A percentile compares a stretch with the other conserved stretches of the same genome.
These are phyloP conservation scores for Ditylenchus weischeri DNA, from an alignment of 2,888 invertebrate genomes.

Conservation along the genomic window DNA sequence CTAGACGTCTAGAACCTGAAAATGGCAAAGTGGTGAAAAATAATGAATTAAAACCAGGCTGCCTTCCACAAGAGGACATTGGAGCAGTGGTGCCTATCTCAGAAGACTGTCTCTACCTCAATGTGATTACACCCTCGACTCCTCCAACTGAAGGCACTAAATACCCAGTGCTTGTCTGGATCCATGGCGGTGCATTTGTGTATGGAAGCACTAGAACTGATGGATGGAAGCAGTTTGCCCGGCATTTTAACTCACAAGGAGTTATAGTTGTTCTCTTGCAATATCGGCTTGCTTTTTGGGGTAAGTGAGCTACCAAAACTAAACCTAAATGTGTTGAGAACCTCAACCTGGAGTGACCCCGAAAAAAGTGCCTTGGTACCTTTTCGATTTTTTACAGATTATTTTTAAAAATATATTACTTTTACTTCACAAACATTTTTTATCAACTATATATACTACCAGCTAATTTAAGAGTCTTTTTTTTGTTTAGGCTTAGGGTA, in stretches of 20 bases:
- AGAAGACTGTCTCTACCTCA: constrained; percentile 89
- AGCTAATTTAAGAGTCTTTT: too few relatives aligned
- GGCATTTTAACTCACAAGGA: constrained; percentile 65
- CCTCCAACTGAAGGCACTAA: not conserved
- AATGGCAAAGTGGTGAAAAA: constrained; percentile 34
- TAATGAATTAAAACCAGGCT: not conserved
- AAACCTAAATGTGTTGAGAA: too few relatives aligned
- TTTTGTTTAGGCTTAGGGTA: too few relatives aligned
- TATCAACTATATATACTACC: too few relatives aligned
- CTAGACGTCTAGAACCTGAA: not conserved
- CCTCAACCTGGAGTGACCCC: too few relatives aligned
- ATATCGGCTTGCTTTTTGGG: constrained; percentile 83
- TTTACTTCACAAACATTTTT: too few relatives aligned
- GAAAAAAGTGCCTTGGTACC: too few relatives aligned
- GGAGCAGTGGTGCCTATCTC: not conserved
- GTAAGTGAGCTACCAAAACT: constrained; percentile 59
- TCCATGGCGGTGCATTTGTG: constrained; percentile 87
- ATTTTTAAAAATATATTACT: too few relatives aligned
- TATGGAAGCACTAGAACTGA: constrained; percentile 65
- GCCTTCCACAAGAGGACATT: not conserved
- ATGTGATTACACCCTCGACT: constrained; percentile 64
- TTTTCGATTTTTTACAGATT: too few relatives aligned
- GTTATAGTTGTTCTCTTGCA: constrained; percentile 89
- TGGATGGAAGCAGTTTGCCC: constrained; percentile 37
- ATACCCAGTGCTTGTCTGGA: constrained; percentile 57